These are phyloP conservation scores for Ptychobarbus kaznakovi DNA, from an alignment of 2,797 vertebrate genomes.

Conservation along the genomic window DNA sequence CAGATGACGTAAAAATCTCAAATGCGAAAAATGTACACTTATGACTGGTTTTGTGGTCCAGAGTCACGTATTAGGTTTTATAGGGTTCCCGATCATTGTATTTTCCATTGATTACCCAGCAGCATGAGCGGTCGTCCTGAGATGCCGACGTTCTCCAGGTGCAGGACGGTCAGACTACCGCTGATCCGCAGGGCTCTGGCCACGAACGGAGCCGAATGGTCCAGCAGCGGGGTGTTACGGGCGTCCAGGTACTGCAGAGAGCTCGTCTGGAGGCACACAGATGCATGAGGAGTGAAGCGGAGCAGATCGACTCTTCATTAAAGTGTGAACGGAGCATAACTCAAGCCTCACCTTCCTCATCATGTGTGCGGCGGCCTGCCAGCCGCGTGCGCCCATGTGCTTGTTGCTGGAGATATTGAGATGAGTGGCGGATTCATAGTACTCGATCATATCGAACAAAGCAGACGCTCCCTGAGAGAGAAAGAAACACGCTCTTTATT, in stretches of 20 bases:
- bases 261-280: slow-evolving; percentile 80
- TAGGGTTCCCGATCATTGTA: neutral
- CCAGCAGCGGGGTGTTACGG: slow-evolving; percentile 89
- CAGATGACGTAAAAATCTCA: too few species aligned
- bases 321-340: too few species aligned
- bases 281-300: slow-evolving; percentile 1
- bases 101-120: slow-evolving; percentile 78
- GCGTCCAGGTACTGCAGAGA: slow-evolving; percentile 94
- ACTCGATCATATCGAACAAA: slow-evolving; percentile 96
- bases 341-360: slow-evolving; percentile 89
- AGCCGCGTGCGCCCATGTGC: slow-evolving; percentile 94
- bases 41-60: too few species aligned
- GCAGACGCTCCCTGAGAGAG: slow-evolving; percentile 87
- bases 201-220: slow-evolving; percentile 93
- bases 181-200: slow-evolving; percentile 93
- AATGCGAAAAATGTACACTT: too few species aligned
- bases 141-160: slow-evolving; percentile 89
- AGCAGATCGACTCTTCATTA: neutral
- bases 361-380: slow-evolving; percentile 96
- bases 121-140: slow-evolving; percentile 92
- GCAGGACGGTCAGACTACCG: slow-evolving; percentile 88
- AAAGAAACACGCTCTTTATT: neutral
- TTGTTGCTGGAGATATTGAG: slow-evolving; percentile 98
- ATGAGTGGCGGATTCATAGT: slow-evolving; percentile 95
- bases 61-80: neutral